Base-by-base conservation (phyloP, 2,113 vertebrate genomes). In the Siphamia tubifer region DNA sequence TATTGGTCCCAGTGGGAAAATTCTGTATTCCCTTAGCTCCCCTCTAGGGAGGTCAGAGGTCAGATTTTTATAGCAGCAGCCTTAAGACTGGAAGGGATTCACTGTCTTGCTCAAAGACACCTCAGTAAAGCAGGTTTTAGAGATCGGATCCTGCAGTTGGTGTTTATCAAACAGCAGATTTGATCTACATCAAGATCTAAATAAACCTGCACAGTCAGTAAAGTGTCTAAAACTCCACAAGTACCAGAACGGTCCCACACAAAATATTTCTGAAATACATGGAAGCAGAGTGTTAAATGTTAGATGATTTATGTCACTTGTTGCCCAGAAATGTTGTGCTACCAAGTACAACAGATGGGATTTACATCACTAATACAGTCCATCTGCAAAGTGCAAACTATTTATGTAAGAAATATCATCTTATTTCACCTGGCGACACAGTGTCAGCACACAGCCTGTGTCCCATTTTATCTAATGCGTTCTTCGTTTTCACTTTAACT, bases 21-120 rank as follows among this genome's bases (percentile, higher is more conserved):
- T 87, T 80, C 44, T 73, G 61, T 62, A 76, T 85, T 71, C 82
- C 83, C 80, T 87, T 67, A 79, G 40, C 65, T 52, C 58, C 60
- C 74, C 71, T 77, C 73, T n/a, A 68, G 68, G 63, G 79, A 72
- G 88, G 84, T 84, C 88, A 88, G 72, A 63, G 88, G 86, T 87
- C 86, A 81, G 53, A 79, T 63, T 6, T 90, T 86, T 87, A 83
- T 63, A 63, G 67, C 77, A 34, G 73, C 76, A 40, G 70, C 58
- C 39, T 56, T 23, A 11, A 42, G 57, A 35, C 38, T 70, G 28
- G 53, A 67, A 17, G 21, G 30, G 34, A 65, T 35, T 68, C 45
- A 17, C 35, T 39, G 24, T 58, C 44, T 68, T 42, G 44, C 63
- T 34, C 36, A 28, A 43, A 39, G 58, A 67, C 70, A 62, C 76